Evolutionary conservation across 1,140 invertebrate species (phyloP).

Genomic region (Cydia strobilella): DNA sequence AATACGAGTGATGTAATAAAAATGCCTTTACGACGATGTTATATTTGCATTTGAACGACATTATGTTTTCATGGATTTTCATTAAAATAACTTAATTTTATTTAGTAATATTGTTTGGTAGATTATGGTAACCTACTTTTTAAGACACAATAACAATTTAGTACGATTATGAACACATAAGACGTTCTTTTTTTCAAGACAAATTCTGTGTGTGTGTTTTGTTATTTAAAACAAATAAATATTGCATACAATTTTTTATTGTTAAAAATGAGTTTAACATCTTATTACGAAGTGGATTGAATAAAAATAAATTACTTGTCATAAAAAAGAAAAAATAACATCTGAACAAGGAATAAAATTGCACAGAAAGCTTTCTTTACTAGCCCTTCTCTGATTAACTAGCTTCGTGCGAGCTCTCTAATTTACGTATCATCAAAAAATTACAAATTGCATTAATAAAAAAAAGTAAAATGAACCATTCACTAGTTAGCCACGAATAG

Average conservation of each 20-base stretch:
- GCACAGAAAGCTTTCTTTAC: background rate
- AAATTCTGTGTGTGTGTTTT: too few relatives aligned
- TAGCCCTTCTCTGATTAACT: background rate
- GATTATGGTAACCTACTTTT: background rate
- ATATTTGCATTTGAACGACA: constrained; percentile 25
- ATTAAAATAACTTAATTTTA: constrained; percentile 23
- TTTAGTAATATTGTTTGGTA: background rate
- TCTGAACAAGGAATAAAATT: background rate
- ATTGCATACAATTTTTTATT: too few relatives aligned
- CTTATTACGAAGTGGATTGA: too few relatives aligned
- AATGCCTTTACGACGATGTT: constrained; percentile 23
- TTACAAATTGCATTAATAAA: constrained; percentile 76
- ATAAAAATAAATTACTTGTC: background rate
- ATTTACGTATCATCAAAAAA: constrained; percentile 73
- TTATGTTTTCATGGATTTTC: constrained; percentile 7
- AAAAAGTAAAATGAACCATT: constrained; percentile 68
- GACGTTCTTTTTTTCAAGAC: too few relatives aligned
- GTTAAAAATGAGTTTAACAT: too few relatives aligned
- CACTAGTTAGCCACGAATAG: constrained; percentile 59
- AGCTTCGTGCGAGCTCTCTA: constrained; percentile 65
- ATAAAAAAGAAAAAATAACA: background rate
- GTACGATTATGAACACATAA: too few relatives aligned
- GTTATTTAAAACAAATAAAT: too few relatives aligned
- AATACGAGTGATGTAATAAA: constrained; percentile 17
- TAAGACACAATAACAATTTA: background rate